These are phyloP conservation scores for Andrena dorsata DNA, from an alignment of 2,888 invertebrate genomes.

Conservation along the genomic window DNA sequence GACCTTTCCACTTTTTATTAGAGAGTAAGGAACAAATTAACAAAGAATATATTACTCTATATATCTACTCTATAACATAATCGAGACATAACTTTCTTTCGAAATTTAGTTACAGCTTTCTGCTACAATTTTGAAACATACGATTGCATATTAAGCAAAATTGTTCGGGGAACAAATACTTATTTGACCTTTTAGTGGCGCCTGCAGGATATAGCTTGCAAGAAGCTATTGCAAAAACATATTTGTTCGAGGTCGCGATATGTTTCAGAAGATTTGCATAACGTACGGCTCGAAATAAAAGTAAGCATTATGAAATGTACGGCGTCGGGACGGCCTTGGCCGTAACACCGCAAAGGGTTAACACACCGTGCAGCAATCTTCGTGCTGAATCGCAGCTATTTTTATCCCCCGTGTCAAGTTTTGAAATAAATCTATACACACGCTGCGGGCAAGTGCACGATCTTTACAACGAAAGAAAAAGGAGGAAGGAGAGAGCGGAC, in stretches of 20 bases:
- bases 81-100: too few relatives aligned
- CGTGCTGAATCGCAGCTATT: not conserved
- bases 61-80: too few relatives aligned
- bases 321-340: slow-evolving; percentile 16
- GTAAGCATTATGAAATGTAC: slow-evolving; percentile 25
- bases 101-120: too few relatives aligned
- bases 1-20: too few relatives aligned
- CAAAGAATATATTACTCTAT: too few relatives aligned
- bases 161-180: too few relatives aligned
- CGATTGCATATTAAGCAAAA: too few relatives aligned
- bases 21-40: too few relatives aligned
- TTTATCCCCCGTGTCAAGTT: not conserved
- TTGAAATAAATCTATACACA: slow-evolving; percentile 19
- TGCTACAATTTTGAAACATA: too few relatives aligned
- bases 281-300: slow-evolving; percentile 22
- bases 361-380: slow-evolving; percentile 15
- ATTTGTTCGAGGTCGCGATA: not conserved
- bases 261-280: slow-evolving; percentile 13
- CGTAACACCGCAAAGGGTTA: slow-evolving; percentile 22
- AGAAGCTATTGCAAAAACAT: not conserved
- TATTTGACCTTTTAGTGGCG: not conserved
- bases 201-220: not conserved
- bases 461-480: not conserved
- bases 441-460: not conserved
- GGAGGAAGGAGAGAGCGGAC: slow-evolving; percentile 12